Evolutionary conservation across 2,113 vertebrate genomes (phyloP), one percentile per base, ranked within the genome.

Genomic region (Engraulis encrasicolus): DNA sequence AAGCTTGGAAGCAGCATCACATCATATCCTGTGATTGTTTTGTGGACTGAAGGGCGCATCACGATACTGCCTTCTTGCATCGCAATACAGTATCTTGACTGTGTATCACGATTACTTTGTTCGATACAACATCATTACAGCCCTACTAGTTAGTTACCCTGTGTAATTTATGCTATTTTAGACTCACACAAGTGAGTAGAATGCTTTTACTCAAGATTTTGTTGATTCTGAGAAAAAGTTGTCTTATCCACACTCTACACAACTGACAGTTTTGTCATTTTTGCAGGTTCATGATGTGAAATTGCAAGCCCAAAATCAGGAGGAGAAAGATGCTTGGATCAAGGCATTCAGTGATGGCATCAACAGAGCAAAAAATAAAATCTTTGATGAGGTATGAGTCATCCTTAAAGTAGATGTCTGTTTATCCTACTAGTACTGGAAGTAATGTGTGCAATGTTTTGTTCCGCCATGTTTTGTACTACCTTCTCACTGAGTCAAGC

Each of bases 261-360:
- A 66, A 31, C 23, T 71, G 27, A 71, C 31, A 17, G 27, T 71
- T 3, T 71, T 14, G 1, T 71, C 11, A 34, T 82, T 91, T 90
- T 91, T 90, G 78, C 92, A 99, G 98, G 95, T 97, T 82, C 95
- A 94, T 61, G 96, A 99, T 90, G 93, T 99, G 83, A 99, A 97
- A 87, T 95, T 99, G 87, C 97, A 97, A 88, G 94, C 96, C 87
- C 90, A 93, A 84, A 96, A 86, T 54, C 92, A 84, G 50, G 97
- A 99, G 84, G 98, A 99, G 87, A 98, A 97, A 89, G 97, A 99
- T 4, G 94, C 95, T 0, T 99, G 98, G 98, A 99, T 99, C 89
- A 97, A 96, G 92, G 97, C 97, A 38, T 92, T 99, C 83, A 95
- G 94, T 36, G 97, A 98, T 84, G 97, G 95, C 48, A 99, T 99